Percentiles rank a stretch among this genome's conserved stretches.
Conservation (phyloP, 2,888 invertebrate genomes). For the Spodoptera picta region DNA sequence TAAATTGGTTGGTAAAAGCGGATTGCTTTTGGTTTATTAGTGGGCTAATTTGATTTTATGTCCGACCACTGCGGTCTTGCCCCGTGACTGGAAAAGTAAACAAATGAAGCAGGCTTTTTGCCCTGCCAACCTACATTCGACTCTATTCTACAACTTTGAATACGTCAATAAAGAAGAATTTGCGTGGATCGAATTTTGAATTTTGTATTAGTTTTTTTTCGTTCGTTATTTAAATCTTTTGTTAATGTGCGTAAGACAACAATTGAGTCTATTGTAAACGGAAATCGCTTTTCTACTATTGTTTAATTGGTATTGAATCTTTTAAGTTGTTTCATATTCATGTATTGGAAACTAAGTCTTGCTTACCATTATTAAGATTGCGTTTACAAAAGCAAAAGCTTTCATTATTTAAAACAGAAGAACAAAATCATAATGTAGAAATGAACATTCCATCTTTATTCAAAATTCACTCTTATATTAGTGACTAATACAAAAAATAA, state of each 20-base stretch:
- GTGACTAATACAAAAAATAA: neutral
- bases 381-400: too few species aligned
- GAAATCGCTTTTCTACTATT: too few species aligned
- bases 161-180: slow-evolving; percentile 18
- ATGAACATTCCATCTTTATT: too few species aligned
- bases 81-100: slow-evolving; percentile 79
- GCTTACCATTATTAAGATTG: too few species aligned
- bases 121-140: slow-evolving; percentile 31
- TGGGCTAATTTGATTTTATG: slow-evolving; percentile 83
- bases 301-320: too few species aligned
- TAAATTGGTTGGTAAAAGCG: slow-evolving; percentile 73
- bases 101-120: slow-evolving; percentile 63
- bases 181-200: slow-evolving; percentile 32
- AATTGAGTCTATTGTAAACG: too few species aligned
- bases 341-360: too few species aligned
- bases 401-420: too few species aligned
- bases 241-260: slow-evolving; percentile 20
- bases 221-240: slow-evolving; percentile 15
- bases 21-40: slow-evolving; percentile 84
- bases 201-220: slow-evolving; percentile 23
- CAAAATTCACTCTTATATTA: too few species aligned
- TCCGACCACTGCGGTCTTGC: slow-evolving; percentile 70
- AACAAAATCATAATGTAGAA: too few species aligned
- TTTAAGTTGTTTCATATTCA: too few species aligned
- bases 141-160: slow-evolving; percentile 30